A percentile compares a stretch with the other conserved stretches of the same genome.
These are phyloP conservation scores for Drymodes brunneopygia DNA, from an alignment of 2,113 vertebrate genomes.

Conservation along the genomic window DNA sequence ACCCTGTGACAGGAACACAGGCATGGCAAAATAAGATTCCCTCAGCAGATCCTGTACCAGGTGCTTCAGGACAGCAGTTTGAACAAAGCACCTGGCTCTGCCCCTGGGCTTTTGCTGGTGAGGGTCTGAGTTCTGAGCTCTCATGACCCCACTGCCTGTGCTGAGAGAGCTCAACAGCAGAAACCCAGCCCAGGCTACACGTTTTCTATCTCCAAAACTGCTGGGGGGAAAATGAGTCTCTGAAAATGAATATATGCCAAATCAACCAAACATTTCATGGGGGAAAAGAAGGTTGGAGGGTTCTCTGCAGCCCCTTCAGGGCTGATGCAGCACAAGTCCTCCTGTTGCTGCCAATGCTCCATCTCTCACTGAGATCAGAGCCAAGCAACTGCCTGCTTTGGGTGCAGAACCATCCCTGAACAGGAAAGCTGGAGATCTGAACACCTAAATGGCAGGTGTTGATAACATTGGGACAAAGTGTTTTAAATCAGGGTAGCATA, in stretches of 20 bases:
- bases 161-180: background rate
- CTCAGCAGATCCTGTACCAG: background rate
- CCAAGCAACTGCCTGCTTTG: background rate
- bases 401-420: background rate
- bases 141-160: background rate
- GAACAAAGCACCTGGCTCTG: background rate
- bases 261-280: background rate
- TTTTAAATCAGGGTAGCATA: no score
- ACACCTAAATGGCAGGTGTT: no score
- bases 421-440: background rate
- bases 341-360: background rate
- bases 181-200: background rate
- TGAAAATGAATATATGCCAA: background rate
- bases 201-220: background rate
- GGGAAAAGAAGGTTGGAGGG: background rate
- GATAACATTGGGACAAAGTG: no score
- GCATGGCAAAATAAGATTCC: background rate
- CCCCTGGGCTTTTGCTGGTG: background rate
- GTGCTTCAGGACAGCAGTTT: background rate
- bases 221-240: background rate
- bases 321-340: background rate
- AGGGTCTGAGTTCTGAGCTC: background rate
- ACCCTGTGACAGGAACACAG: background rate
- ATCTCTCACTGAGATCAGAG: accelerated
- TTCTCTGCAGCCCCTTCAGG: background rate